Percentiles rank a stretch among this genome's conserved stretches.
Conservation (phyloP, 1,140 invertebrate species). For the Melanaphis sacchari region DNA sequence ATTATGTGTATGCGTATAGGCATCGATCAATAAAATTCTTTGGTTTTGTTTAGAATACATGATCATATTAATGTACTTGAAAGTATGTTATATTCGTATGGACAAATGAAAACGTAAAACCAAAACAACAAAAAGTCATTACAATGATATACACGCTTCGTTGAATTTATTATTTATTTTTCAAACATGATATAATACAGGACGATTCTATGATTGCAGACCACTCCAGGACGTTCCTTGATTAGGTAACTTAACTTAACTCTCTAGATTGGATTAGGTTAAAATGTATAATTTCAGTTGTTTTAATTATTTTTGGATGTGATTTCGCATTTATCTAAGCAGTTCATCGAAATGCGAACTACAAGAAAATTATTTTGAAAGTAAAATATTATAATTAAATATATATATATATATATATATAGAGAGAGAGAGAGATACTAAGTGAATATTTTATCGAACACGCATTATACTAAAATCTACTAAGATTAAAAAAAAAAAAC, state of each 20-base stretch:
- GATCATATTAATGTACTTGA: neutral
- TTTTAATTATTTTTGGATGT: neutral
- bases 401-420: too few species aligned
- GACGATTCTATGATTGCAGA: neutral
- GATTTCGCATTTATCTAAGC: neutral
- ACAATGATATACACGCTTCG: neutral
- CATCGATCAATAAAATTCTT: neutral
- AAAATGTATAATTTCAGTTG: neutral
- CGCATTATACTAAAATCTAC: too few species aligned
- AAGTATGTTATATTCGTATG: neutral
- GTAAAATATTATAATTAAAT: too few species aligned
- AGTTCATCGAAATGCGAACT: neutral
- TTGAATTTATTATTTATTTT: neutral
- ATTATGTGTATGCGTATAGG: neutral
- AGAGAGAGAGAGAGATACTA: too few species aligned
- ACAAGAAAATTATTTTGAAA: neutral
- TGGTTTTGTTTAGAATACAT: neutral
- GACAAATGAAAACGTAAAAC: neutral
- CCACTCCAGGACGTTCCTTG: neutral
- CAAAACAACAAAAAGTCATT: neutral
- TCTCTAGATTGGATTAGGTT: neutral
- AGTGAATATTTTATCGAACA: too few species aligned
- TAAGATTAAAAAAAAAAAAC: too few species aligned
- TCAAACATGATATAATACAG: neutral
- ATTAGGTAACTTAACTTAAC: neutral